These are phyloP conservation scores for Regulus satrapa DNA, from an alignment of 2,113 vertebrate species.

Conservation along the genomic window DNA sequence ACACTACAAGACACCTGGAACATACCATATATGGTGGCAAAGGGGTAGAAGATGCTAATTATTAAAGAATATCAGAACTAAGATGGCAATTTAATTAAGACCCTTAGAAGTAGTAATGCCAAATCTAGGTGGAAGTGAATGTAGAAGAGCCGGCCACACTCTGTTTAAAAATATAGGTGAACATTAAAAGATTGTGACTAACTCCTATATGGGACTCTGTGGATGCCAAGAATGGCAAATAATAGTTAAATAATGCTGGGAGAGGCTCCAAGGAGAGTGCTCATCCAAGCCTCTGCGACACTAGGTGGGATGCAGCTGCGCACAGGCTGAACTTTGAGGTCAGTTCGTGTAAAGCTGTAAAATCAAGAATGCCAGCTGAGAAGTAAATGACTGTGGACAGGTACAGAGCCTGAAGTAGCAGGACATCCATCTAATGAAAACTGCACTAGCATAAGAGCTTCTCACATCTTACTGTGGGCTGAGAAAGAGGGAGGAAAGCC, in stretches of 20 bases:
- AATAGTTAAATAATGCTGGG: neutral
- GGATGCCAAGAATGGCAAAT: neutral
- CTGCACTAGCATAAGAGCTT: neutral
- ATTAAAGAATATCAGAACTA: neutral
- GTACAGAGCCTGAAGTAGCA: neutral
- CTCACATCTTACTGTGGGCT: neutral
- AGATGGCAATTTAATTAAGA: neutral
- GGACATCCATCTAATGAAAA: neutral
- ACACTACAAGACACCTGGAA: neutral
- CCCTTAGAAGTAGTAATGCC: neutral
- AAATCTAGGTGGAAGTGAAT: neutral
- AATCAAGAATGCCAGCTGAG: neutral
- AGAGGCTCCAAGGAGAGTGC: neutral
- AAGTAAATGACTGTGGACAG: neutral
- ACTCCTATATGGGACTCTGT: neutral
- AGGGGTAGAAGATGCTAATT: neutral
- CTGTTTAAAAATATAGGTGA: neutral
- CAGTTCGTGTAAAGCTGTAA: neutral
- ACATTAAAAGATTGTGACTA: neutral
- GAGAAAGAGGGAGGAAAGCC: neutral
- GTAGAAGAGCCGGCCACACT: neutral
- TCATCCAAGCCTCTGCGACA: neutral
- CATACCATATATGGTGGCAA: accelerated
- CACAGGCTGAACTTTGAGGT: neutral
- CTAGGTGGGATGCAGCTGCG: neutral